A percentile compares a stretch with the other conserved stretches of the same genome.
Evolutionary conservation across 2,888 invertebrate genomes (phyloP).

Genomic region (Herminia tarsipennalis): DNA sequence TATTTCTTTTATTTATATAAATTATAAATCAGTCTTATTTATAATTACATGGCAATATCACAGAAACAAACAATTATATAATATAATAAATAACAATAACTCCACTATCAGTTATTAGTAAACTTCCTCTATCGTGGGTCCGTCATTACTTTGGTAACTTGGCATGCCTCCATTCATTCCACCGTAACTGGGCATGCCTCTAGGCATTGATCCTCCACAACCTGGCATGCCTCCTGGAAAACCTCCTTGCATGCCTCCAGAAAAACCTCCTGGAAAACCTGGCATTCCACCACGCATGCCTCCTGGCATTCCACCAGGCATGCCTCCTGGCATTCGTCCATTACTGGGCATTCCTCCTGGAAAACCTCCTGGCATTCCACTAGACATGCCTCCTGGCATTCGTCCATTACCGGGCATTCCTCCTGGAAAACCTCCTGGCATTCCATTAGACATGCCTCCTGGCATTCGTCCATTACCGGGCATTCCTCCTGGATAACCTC

Average conservation of each 20-base stretch:
- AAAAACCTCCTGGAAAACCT: background rate
- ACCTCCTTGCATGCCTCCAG: background rate
- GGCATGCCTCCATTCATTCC: no score
- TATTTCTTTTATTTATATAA: background rate
- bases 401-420: background rate
- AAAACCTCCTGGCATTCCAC: background rate
- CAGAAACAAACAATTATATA: background rate
- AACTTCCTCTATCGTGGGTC: conserved; percentile 50
- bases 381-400: background rate
- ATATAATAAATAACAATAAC: no score
- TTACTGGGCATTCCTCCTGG: background rate
- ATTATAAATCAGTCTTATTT: background rate
- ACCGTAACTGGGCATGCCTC: background rate
- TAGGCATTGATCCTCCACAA: no score
- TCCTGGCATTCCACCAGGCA: background rate
- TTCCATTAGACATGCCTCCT: background rate
- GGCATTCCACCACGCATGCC: background rate
- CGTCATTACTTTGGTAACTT: conserved; percentile 35
- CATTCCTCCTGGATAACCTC: background rate
- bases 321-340: background rate
- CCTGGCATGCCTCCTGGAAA: background rate
- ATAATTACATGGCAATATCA: background rate
- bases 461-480: background rate
- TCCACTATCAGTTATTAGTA: conserved; percentile 5
- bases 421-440: background rate